Evolutionary conservation across 2,797 vertebrate genomes (phyloP).

Genomic region (Onychomys leucogaster): DNA sequence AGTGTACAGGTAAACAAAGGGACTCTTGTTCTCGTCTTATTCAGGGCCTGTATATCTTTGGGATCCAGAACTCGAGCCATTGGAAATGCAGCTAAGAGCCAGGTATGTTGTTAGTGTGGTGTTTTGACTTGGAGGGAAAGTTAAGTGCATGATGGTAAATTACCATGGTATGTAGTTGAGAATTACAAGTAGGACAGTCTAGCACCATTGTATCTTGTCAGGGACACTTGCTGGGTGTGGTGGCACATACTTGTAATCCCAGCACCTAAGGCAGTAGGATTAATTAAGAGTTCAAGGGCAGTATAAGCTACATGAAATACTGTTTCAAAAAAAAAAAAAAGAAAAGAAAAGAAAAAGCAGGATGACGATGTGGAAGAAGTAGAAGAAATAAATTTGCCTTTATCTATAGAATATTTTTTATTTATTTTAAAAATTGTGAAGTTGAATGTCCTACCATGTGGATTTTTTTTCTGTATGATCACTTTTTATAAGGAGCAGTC

Average conservation of each 20-base stretch:
- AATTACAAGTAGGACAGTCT: background rate
- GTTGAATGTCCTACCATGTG: background rate
- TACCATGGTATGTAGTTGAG: background rate
- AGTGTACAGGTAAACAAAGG: background rate
- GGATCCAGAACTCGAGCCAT: constrained; percentile 95
- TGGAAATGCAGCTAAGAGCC: constrained; percentile 97
- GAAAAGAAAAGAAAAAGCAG: background rate
- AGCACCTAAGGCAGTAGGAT: background rate
- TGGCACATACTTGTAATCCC: background rate
- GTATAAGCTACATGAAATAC: background rate
- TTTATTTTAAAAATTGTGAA: constrained; percentile 33
- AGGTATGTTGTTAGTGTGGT: constrained; percentile 87
- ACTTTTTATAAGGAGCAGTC: background rate
- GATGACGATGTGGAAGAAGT: background rate
- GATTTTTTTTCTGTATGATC: background rate
- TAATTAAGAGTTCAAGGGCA: background rate
- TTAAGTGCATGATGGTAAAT: constrained; percentile 9
- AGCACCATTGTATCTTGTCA: constrained; percentile 23
- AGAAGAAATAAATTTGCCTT: background rate
- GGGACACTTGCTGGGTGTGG: background rate
- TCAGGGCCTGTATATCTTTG: constrained; percentile 96
- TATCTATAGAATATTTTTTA: constrained; percentile 18
- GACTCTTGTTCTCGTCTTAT: constrained; percentile 63
- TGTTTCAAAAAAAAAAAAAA: background rate
- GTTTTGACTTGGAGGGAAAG: constrained; percentile 67